Base-by-base conservation (phyloP, 2,113 vertebrate species). In the Myiozetetes cayanensis region DNA sequence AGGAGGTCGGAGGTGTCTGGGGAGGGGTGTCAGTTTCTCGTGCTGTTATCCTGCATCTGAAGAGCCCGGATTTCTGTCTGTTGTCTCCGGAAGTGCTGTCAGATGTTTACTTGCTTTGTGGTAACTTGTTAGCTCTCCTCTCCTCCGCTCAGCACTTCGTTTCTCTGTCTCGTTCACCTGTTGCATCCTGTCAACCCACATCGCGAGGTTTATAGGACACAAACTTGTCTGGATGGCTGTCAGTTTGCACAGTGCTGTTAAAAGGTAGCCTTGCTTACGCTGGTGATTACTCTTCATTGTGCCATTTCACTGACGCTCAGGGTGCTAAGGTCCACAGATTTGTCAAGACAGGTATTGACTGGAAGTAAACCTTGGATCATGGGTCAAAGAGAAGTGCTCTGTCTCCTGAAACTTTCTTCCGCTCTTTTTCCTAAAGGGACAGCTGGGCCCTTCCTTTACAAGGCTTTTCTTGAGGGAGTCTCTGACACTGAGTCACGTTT, bases 251-350 rank as follows among this genome's bases (percentile, higher is more conserved):
- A 18, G 44, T 46, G 78, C 55, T 88, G 63, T 62, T 66, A 7
- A 23, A 67, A 84, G 68, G 30, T 66, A 67, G n/a, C 50, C 50
- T 76, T 3, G 16, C 10, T 47, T 37, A 8, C 8, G 0, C 1
- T 28, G n/a, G 13, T 21, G 20, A 4, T 33, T 59, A 5, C 61
- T 41, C 30, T 7, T 24, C 6, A 0, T 24, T 27, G n/a, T 85
- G 31, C 41, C 2, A 0, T 65, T 80, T 63, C 24, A 2, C 12
- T 43, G 37, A 10, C 0, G 1, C 28, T 39, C 3, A 0, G 58
- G 41, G 24, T 55, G 85, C 47, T 62, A 9, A 84, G 50, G 80
- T 55, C 68, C 6, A 0, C 28, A 19, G 52, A 3, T 72, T 33
- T 55, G 17, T 44, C 31, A 41, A 20, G 43, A 4, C 3, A 7